Evolutionary conservation across 2,113 vertebrate species (phyloP).

Genomic region (Pedionomus torquatus): DNA sequence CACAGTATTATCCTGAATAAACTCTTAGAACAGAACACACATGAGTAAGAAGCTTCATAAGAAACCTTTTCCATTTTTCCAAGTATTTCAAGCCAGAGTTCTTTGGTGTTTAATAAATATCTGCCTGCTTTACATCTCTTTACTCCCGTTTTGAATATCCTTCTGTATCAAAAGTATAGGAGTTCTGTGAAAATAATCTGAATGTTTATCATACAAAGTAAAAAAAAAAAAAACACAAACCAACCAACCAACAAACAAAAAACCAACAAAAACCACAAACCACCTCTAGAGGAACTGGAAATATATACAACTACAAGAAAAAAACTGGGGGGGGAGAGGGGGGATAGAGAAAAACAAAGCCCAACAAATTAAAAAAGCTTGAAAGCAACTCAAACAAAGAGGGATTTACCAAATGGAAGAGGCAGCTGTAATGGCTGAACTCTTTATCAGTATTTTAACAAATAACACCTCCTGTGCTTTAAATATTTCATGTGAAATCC

Average conservation of each 20-base stretch:
- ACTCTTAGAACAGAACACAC: not conserved
- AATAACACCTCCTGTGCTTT: conserved; percentile 79
- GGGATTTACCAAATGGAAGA: conserved; percentile 61
- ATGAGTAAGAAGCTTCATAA: not conserved
- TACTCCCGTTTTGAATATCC: conserved; percentile 40
- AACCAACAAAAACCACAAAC: too few relatives aligned
- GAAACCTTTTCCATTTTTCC: conserved; percentile 6
- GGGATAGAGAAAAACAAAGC: too few relatives aligned
- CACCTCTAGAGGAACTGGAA: conserved; percentile 43
- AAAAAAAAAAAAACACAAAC: too few relatives aligned
- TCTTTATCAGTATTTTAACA: conserved; percentile 77
- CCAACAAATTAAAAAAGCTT: conserved; percentile 30
- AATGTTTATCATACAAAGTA: conserved; percentile 51
- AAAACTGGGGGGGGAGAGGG: too few relatives aligned
- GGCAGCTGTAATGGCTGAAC: conserved; percentile 63
- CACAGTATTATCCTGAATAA: not conserved
- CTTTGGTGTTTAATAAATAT: conserved; percentile 1
- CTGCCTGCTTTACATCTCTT: conserved; percentile 26
- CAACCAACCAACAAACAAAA: too few relatives aligned
- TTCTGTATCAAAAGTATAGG: conserved; percentile 60
- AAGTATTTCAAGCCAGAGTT: conserved; percentile 28
- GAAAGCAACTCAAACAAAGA: conserved; percentile 64
- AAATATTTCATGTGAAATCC: conserved; percentile 84
- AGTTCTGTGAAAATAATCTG: conserved; percentile 59
- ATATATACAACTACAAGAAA: conserved; percentile 28